phyloP scores from a whole-genome alignment of 2,113 vertebrate species.

The Progne subis region DNA sequence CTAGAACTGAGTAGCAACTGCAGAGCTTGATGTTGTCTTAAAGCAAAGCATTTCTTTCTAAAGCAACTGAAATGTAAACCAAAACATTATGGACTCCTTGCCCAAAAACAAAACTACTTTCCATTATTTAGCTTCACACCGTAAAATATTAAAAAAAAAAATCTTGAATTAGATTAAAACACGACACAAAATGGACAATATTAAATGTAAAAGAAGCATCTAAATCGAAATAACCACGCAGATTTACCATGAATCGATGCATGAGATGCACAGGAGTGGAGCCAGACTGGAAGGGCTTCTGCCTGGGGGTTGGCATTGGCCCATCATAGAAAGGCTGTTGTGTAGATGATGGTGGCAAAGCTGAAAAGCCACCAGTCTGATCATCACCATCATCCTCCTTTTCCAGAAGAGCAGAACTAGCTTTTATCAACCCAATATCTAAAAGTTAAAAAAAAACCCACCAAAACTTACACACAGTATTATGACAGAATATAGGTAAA shows the following conservation, averaged over 20 bases:
- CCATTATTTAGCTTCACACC: not conserved
- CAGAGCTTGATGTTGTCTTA: not conserved
- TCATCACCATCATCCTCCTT: constrained; percentile 74
- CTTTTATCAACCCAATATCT: constrained; percentile 84
- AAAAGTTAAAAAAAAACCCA: not conserved
- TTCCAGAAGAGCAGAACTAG: constrained; percentile 34
- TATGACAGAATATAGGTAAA: not conserved
- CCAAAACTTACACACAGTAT: not conserved
- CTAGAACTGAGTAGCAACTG: not conserved
- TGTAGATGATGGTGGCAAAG: constrained; percentile 25
- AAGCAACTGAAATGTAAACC: not conserved
- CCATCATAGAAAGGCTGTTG: constrained; percentile 83
- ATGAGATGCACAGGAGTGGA: constrained; percentile 91
- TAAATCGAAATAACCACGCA: not conserved
- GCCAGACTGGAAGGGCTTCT: constrained; percentile 92
- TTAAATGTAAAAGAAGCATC: not conserved
- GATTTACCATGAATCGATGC: constrained; percentile 92
- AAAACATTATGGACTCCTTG: not conserved
- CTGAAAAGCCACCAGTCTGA: constrained; percentile 34
- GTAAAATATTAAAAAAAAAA: not conserved
- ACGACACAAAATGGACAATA: not conserved
- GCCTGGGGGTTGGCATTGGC: constrained; percentile 85
- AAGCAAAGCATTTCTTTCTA: not conserved
- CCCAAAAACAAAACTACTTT: not conserved
- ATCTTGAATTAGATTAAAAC: not conserved